Evolutionary conservation across 2,888 invertebrate genomes (phyloP).

Genomic region (Zaprionus obscuricornis): DNA sequence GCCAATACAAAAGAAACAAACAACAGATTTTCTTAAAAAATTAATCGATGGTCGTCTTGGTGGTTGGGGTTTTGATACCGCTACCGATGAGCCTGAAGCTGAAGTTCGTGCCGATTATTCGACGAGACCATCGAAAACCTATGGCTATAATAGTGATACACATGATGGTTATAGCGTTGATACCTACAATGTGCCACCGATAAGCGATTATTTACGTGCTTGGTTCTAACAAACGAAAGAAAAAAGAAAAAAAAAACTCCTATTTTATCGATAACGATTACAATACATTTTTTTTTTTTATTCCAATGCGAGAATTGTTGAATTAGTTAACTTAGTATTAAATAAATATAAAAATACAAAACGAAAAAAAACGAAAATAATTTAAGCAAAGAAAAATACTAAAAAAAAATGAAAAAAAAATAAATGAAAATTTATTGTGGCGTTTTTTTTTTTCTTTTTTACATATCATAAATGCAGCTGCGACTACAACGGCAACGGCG

Average conservation of each 20-base stretch:
- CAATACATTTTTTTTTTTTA: slow-evolving; percentile 15
- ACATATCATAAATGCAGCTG: slow-evolving; percentile 61
- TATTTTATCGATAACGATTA: too few species aligned
- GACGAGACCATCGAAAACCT: slow-evolving; percentile 50
- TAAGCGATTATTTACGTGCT: slow-evolving; percentile 57
- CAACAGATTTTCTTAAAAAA: slow-evolving; percentile 72
- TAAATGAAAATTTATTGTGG: slow-evolving; percentile 48
- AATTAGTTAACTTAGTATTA: too few species aligned
- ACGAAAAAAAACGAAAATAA: slow-evolving; percentile 9
- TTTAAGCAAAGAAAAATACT: not conserved
- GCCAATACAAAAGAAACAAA: slow-evolving; percentile 67
- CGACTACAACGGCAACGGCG: slow-evolving; percentile 18
- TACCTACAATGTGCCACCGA: slow-evolving; percentile 60
- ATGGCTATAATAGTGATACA: slow-evolving; percentile 62
- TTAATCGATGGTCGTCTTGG: slow-evolving; percentile 70
- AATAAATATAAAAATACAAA: slow-evolving; percentile 16
- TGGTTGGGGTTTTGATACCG: slow-evolving; percentile 63
- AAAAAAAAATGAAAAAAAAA: slow-evolving; percentile 34
- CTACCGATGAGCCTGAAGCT: slow-evolving; percentile 52
- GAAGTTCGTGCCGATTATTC: slow-evolving; percentile 48
- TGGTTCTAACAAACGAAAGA: slow-evolving; percentile 49
- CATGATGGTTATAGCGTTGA: slow-evolving; percentile 62
- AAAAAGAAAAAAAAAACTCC: too few species aligned
- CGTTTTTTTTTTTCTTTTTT: slow-evolving; percentile 44
- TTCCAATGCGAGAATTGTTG: too few species aligned